Percentiles rank a stretch among this genome's conserved stretches.
These are phyloP conservation scores for Theodoxus fluviatilis DNA, from an alignment of 2,888 invertebrate species.

Conservation along the genomic window DNA sequence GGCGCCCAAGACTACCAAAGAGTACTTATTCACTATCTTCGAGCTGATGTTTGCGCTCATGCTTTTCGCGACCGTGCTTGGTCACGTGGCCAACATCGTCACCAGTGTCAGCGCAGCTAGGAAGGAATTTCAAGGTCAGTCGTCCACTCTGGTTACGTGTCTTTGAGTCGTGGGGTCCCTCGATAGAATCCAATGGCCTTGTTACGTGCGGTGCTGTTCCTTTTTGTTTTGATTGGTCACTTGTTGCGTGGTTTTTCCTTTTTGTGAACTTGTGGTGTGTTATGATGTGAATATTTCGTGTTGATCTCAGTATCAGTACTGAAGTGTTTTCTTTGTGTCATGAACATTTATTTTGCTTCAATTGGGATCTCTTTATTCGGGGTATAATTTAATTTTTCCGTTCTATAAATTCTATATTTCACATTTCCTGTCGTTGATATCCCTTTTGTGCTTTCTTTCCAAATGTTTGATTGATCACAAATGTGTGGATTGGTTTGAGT, in stretches of 20 bases:
- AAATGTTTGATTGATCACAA: too few species aligned
- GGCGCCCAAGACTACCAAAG: slow-evolving; percentile 88
- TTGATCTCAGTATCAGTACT: not conserved
- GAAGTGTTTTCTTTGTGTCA: too few species aligned
- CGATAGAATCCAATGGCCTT: not conserved
- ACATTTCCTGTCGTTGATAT: too few species aligned
- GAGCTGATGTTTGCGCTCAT: slow-evolving; percentile 93
- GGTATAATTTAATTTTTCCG: too few species aligned
- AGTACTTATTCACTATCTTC: slow-evolving; percentile 93
- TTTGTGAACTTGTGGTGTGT: not conserved
- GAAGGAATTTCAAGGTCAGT: slow-evolving; percentile 96
- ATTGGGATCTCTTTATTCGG: too few species aligned
- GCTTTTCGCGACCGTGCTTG: slow-evolving; percentile 93
- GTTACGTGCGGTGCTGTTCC: not conserved
- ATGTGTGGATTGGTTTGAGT: too few species aligned
- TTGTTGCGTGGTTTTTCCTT: not conserved
- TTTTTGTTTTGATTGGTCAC: not conserved
- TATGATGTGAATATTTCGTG: too few species aligned
- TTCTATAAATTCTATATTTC: too few species aligned
- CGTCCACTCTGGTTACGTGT: not conserved
- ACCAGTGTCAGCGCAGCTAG: slow-evolving; percentile 95
- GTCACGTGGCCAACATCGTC: slow-evolving; percentile 97
- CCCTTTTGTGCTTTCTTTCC: too few species aligned
- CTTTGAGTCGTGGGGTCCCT: too few species aligned
- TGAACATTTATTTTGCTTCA: too few species aligned